Evolutionary conservation across 1,140 invertebrate genomes (phyloP), one percentile per base, ranked within the genome.

Genomic region (Magallana gigas): DNA sequence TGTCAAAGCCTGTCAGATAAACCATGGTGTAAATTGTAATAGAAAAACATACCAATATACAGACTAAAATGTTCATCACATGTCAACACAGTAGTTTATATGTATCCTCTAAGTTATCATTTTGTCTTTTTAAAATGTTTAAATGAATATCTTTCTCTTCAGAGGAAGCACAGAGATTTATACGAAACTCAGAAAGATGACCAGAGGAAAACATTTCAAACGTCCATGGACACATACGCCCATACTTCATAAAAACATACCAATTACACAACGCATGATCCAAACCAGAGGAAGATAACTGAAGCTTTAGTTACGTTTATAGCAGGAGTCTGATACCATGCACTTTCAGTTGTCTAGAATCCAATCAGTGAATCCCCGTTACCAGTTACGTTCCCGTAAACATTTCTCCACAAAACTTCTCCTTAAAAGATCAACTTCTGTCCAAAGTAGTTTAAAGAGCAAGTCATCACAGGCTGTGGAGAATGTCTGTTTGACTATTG

Each of bases 401-500:
- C n/a, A n/a, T 85, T 64, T 87, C 83, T 57, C 84, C 1, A 83
- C 85, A 56, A 89, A 87, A 89, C 64, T 85, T 9, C 9, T 87
- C 7, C 56, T 84, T 76, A 57, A 87, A 82, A 89, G 76, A 76
- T 56, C 83, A 36, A 14, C 57, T 18, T 48, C 81, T 5, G 62
- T 89, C 8, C 58, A 76, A 59, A 57, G 1, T 59, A 85, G 82
- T n/a, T 56, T 85, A 8, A 87, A 87, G 29, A 56, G 81, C 8
- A 36, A 87, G 62, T n/a, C n/a, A n/a, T 62, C 87, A 29, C 83
- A 60, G 36, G 57, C 57, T n/a, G 88, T 81, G 14, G 18, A 84
- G 83, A n/a, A n/a, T 89, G 58, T 87, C 4, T 85, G 83, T 18
- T 60, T 86, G 18, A 89, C 85, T 89, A 36, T 36, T 29, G 88